Evolutionary conservation across 2,113 vertebrate genomes (phyloP), one percentile per base, ranked within the genome.

Genomic region (Miniopterus natalensis): DNA sequence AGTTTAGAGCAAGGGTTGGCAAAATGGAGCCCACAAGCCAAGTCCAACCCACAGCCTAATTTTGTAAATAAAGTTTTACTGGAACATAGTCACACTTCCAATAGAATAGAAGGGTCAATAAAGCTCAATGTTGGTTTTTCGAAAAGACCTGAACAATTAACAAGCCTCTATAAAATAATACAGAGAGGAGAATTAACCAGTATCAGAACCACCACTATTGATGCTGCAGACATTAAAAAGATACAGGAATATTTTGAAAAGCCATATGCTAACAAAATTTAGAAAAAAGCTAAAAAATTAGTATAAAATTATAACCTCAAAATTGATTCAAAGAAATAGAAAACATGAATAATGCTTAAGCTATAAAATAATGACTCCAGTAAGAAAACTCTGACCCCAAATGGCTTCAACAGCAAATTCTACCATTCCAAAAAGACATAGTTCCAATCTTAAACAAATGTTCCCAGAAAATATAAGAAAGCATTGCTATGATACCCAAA

Each of bases 291-390:
- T n/a, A 59, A 45, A 3, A 61, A 80, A 75, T 88, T 61, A 65
- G 1, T 55, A 59, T 59, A 96, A 68, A 95, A 88, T 53, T 89
- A 73, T 59, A 83, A 73, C 23, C 7, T 93, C 40, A 92, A 84
- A 92, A 66, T 40, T 78, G 21, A 66, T 29, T 86, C 31, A 86
- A 75, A 65, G 59, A 89, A 96, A 68, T 3, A 78, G 40, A 92
- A 91, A 92, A 83, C 23, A 88, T 25, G 21, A 81, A 49, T 77
- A 87, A 97, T 40, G 23, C 55, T 75, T 92, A 94, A 63, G 3
- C 68, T 53, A 73, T 25, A 94, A 88, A 96, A 88, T 68, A 73
- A 94, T 42, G 36, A 20, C 71, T 21, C 49, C 36, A 42, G 47
- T 53, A 87, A 90, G 45, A 86, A 83, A 94, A 66, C 20, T 79